phyloP scores from a whole-genome alignment of 2,888 invertebrate genomes.

The Polylopha cassiicola region DNA sequence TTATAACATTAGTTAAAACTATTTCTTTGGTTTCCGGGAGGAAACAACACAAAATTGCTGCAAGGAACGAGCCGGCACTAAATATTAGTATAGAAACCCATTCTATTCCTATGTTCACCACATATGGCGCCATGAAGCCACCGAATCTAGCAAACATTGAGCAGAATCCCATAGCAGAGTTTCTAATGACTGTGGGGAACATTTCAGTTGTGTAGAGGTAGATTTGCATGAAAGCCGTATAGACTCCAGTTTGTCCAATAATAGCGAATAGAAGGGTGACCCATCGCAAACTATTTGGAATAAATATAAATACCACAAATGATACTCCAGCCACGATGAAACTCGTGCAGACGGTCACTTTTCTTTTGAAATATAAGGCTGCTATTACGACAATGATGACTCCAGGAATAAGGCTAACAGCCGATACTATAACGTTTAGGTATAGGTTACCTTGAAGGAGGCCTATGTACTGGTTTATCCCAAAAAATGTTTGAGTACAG shows the following conservation, averaged over 20 bases:
- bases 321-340: slow-evolving; percentile 50
- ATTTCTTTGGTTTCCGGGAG: slow-evolving; percentile 62
- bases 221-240: slow-evolving; percentile 79
- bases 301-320: slow-evolving; percentile 53
- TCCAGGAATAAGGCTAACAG: slow-evolving; percentile 47
- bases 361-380: slow-evolving; percentile 50
- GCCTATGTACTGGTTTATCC: slow-evolving; percentile 87
- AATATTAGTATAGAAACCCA: slow-evolving; percentile 62
- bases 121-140: slow-evolving; percentile 82
- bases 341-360: slow-evolving; percentile 45
- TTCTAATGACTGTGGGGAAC: slow-evolving; percentile 87
- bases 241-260: slow-evolving; percentile 85
- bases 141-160: slow-evolving; percentile 83
- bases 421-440: slow-evolving; percentile 86
- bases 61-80: slow-evolving; percentile 48
- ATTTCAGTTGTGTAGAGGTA: slow-evolving; percentile 87
- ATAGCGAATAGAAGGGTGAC: slow-evolving; percentile 83
- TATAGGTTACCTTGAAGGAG: slow-evolving; percentile 87
- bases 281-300: slow-evolving; percentile 40
- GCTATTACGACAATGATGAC: slow-evolving; percentile 48
- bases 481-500: slow-evolving; percentile 89
- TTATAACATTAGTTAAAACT: slow-evolving; percentile 57
- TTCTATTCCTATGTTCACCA: slow-evolving; percentile 73
- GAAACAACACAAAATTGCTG: slow-evolving; percentile 52
- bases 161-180: slow-evolving; percentile 85